Evolutionary conservation across 1,140 invertebrate genomes (phyloP).

Genomic region (Mizuhopecten yessoensis): DNA sequence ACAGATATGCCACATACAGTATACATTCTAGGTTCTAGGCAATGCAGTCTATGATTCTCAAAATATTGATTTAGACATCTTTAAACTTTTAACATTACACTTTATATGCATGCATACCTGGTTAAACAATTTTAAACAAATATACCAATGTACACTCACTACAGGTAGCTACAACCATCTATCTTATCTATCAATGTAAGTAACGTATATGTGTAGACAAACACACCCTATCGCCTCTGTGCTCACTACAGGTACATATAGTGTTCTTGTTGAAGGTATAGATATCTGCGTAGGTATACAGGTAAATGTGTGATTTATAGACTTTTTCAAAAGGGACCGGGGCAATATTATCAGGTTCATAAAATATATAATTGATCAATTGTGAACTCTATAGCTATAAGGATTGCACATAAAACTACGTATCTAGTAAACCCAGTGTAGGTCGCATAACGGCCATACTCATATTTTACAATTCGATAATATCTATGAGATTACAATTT

Average conservation of each 20-base stretch:
- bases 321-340: slow-evolving; percentile 14
- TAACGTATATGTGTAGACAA: background rate
- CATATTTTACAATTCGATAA: background rate
- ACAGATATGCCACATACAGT: no score
- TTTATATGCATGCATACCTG: no score
- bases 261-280: background rate
- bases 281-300: background rate
- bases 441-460: background rate
- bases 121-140: no score
- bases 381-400: background rate
- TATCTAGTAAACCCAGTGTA: background rate
- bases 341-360: slow-evolving; percentile 34
- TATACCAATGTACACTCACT: no score
- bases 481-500: background rate
- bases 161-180: background rate
- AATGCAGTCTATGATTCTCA: no score
- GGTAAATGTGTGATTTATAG: slow-evolving; percentile 32
- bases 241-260: background rate
- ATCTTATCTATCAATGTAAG: slow-evolving; percentile 26
- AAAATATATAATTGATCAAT: slow-evolving; percentile 19
- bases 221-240: background rate
- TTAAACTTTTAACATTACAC: no score
- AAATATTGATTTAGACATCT: no score
- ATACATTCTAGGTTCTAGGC: no score
- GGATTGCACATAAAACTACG: background rate